Base-by-base conservation (phyloP, 1,140 invertebrate genomes). In the Paralvinella palmiformis region DNA sequence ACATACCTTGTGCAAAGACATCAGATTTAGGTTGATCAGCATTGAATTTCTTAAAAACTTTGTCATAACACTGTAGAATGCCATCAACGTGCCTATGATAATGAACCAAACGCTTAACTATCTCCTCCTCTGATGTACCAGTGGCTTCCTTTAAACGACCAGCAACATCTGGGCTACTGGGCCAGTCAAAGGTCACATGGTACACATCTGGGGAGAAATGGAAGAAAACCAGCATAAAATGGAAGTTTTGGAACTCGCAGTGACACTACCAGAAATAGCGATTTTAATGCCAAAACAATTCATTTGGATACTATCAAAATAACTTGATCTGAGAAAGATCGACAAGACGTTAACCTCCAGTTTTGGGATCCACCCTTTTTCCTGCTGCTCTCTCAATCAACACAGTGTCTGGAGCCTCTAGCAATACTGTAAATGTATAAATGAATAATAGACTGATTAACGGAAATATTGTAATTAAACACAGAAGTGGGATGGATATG, bases 11-110 rank as follows among this genome's bases (percentile, higher is more conserved):
- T 58, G 75, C 71, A 63, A 79, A 79, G 22, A 82, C 76, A 69
- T 82, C 80, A 7, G 73, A 75, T 68, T 79, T 77, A 4, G 80
- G 80, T 58, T 81, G 79, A 71, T 82, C 79, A 63, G 78, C 80
- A 72, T 82, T 81, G 32, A 82, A 71, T 17, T 48, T 68, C 61
- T 76, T 78, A 7, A 68, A 53, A 29, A 71, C 71, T 45, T 73
- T 69, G 17, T 66, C 57, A 53, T 74, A 81, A 52, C 73, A 75
- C 13, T 69, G 62, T 5, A 65, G 56, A 33, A 82, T 72, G 22
- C 73, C 74, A 33, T 75, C 75, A 52, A 75, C 74, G 63, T 77
- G 71, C 44, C 78, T 56, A 58, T 79, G 76, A 61, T 75, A 80
- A 20, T 67, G 66, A 22, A 76, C 71, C 29, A 81, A 63, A 50